Percentiles rank a stretch among this genome's conserved stretches.
Conservation (phyloP, 2,797 vertebrate species). For the Amazona finschi region DNA sequence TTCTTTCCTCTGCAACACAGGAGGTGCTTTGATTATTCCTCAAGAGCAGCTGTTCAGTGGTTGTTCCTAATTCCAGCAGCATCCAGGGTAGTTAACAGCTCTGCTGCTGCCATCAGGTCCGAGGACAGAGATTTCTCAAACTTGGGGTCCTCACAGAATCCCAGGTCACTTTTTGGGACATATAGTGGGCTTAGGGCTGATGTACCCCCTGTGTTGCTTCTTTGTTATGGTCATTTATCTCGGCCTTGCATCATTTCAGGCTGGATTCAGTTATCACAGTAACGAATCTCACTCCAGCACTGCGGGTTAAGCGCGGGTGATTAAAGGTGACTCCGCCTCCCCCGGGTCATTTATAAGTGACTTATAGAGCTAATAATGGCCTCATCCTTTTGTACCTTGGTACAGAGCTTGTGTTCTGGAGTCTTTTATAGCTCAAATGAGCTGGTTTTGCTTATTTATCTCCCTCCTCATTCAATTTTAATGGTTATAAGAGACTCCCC, state of each 20-base stretch:
- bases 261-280: background rate
- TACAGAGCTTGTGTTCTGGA: constrained; percentile 72
- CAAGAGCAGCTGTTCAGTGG: background rate
- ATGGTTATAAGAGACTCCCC: constrained; percentile 60
- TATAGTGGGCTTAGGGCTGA: background rate
- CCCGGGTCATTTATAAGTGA: constrained; percentile 37
- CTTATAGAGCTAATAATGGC: constrained; percentile 55
- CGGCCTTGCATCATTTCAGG: background rate
- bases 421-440: constrained; percentile 71
- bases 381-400: constrained; percentile 45
- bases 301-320: background rate
- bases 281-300: background rate
- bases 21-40: background rate
- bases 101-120: background rate
- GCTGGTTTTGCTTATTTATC: constrained; percentile 52
- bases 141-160: background rate
- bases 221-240: background rate
- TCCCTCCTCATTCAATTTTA: constrained; percentile 57
- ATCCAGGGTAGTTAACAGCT: background rate
- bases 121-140: background rate
- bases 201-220: background rate
- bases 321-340: background rate
- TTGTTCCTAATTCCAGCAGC: background rate
- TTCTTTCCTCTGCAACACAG: background rate
- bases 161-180: background rate